phyloP scores from a whole-genome alignment of 2,888 invertebrate species.

The Rutpela maculata region DNA sequence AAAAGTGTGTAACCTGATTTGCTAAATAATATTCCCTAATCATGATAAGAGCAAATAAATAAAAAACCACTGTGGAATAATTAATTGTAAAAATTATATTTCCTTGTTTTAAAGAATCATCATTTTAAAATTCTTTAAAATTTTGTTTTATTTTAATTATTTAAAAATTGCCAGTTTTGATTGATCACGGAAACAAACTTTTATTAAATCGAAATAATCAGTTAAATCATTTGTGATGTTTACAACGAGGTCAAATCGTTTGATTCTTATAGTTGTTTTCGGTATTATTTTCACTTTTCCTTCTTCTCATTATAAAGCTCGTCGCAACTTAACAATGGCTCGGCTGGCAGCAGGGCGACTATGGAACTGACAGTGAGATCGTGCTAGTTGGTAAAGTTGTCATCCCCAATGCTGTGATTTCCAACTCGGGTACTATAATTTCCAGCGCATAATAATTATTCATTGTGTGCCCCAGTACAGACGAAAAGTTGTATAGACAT shows the following conservation, averaged over 20 bases:
- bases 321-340: conserved; percentile 55
- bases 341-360: conserved; percentile 51
- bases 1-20: too few species aligned
- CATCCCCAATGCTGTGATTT: conserved; percentile 55
- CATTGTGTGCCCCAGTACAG: conserved; percentile 61
- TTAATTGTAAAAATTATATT: too few species aligned
- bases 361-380: conserved; percentile 61
- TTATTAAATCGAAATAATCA: neutral
- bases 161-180: too few species aligned
- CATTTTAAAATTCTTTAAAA: too few species aligned
- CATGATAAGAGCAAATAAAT: too few species aligned
- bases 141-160: too few species aligned
- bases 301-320: conserved; percentile 51
- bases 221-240: neutral
- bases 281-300: conserved; percentile 51
- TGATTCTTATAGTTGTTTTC: conserved; percentile 23
- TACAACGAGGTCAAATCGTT: neutral
- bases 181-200: neutral
- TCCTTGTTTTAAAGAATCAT: too few species aligned
- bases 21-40: too few species aligned
- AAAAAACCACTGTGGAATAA: too few species aligned
- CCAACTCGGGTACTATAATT: conserved; percentile 61
- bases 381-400: conserved; percentile 60
- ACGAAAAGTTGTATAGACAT: conserved; percentile 58
- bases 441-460: conserved; percentile 68